These are phyloP conservation scores for Craseonycteris thonglongyai DNA, from an alignment of 2,113 vertebrate genomes.

Conservation along the genomic window DNA sequence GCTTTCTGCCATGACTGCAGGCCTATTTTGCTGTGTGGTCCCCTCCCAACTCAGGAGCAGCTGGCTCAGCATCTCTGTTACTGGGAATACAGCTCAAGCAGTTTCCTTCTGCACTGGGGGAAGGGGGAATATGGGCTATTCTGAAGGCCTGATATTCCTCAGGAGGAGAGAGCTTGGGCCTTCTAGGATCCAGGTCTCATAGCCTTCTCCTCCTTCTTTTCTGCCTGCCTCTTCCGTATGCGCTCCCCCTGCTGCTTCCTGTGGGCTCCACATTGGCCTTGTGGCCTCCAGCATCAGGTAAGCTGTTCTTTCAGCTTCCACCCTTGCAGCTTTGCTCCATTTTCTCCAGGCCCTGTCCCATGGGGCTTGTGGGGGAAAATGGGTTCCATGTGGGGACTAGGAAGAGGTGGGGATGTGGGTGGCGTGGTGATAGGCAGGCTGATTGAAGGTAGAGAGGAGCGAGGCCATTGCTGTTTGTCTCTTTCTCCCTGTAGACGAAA, in stretches of 20 bases:
- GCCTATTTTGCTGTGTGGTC: not conserved
- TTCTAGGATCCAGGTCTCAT: not conserved
- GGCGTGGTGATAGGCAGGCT: not conserved
- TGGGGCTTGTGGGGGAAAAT: not conserved
- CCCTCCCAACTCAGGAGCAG: not conserved
- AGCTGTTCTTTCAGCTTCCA: not conserved
- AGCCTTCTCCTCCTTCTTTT: not conserved
- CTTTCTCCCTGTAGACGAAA: constrained; percentile 85
- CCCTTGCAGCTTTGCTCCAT: not conserved
- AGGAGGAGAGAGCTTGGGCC: not conserved
- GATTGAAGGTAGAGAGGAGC: not conserved
- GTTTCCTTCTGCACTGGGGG: constrained; percentile 4
- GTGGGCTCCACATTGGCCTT: constrained; percentile 9
- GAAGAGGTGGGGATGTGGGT: not conserved
- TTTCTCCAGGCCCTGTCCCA: not conserved
- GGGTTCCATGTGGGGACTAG: not conserved
- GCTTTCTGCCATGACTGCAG: constrained; percentile 10
- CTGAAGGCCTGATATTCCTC: not conserved
- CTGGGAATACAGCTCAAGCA: not conserved
- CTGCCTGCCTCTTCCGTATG: not conserved
- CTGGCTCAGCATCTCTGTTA: constrained; percentile 35
- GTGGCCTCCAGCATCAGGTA: constrained; percentile 68
- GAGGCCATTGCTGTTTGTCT: not conserved
- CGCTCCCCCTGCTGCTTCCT: constrained; percentile 6
- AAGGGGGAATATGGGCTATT: not conserved